phyloP scores from a whole-genome alignment of 2,888 invertebrate species.

The Parochlus steinenii region DNA sequence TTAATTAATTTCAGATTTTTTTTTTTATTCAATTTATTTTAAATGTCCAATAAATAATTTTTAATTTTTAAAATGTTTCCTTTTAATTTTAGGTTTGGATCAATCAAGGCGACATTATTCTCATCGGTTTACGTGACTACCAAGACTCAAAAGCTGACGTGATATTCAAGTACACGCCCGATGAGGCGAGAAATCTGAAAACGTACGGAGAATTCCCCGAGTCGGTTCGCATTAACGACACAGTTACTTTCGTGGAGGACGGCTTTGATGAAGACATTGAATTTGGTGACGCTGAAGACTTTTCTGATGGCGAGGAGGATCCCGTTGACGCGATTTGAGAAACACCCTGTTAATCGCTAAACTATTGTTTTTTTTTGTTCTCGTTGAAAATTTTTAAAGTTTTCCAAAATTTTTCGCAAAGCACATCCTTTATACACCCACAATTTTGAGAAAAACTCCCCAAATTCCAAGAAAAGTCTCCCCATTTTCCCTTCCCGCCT shows the following conservation, averaged over 20 bases:
- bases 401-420: too few relatives aligned
- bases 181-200: constrained; percentile 97
- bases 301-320: constrained; percentile 76
- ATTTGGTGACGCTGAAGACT: constrained; percentile 88
- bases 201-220: constrained; percentile 98
- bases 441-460: too few relatives aligned
- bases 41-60: too few relatives aligned
- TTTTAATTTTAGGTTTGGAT: constrained; percentile 65
- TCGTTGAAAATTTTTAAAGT: too few relatives aligned
- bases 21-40: constrained; percentile 11
- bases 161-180: constrained; percentile 96
- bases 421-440: too few relatives aligned
- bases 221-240: constrained; percentile 93
- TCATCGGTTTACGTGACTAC: constrained; percentile 94
- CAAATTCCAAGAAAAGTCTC: too few relatives aligned
- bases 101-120: constrained; percentile 95
- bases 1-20: too few relatives aligned
- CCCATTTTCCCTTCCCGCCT: too few relatives aligned
- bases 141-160: constrained; percentile 98
- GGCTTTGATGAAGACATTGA: constrained; percentile 94
- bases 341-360: too few relatives aligned
- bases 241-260: constrained; percentile 85
- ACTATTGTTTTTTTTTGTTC: too few relatives aligned
- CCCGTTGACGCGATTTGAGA: constrained; percentile 49
- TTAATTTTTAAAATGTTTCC: too few relatives aligned